Evolutionary conservation across 64 coral and sea anemone species (phyloP), one percentile per base, ranked within the genome.

Genomic region (Montipora cactus): DNA sequence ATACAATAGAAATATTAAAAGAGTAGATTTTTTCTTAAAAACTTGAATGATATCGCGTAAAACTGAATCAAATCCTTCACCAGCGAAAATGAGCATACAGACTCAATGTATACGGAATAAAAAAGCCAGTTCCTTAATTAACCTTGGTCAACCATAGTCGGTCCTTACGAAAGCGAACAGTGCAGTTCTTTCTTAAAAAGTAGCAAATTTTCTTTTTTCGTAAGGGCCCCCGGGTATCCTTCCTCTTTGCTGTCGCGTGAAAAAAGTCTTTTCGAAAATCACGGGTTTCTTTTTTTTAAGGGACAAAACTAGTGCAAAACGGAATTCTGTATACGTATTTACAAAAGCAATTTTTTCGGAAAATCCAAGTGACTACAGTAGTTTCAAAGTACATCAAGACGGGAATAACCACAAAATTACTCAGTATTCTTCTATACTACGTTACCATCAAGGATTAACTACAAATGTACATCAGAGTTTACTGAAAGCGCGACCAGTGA

Each of bases 121-220:
- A 22, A 10, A 71, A 44, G 47, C 16, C 13, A 64, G 9, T 15
- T 15, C 14, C 3, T 44, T 22, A n/a, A 19, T 78, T 78, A 49
- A 76, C 46, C 74, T 44, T 46, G 13, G 44, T 46, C 74, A 76
- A 76, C 19, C 19, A 84, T 15, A 37, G 66, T 66, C 10, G 28
- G 81, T 13, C 37, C 8, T 70, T 86, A n/a, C 47, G 48, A 71
- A 50, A 70, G 18, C 64, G 59, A 16, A 70, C 18, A 68, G 66
- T 5, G 44, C 14, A 59, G 10, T 13, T 10, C 64, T 51, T 86
- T 86, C 18, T 48, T 50, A 86, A 51, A 86, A 59, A 86, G 71
- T 49, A 71, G 64, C 19, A 70, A 71, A 86, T 47, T 19, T 15
- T 86, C 49, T 21, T 49, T 86, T 50, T 86, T 86, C 71, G 18